A percentile compares a stretch with the other conserved stretches of the same genome.
These are phyloP conservation scores for Lycaena phlaeas DNA, from an alignment of 2,888 invertebrate species.

Conservation along the genomic window DNA sequence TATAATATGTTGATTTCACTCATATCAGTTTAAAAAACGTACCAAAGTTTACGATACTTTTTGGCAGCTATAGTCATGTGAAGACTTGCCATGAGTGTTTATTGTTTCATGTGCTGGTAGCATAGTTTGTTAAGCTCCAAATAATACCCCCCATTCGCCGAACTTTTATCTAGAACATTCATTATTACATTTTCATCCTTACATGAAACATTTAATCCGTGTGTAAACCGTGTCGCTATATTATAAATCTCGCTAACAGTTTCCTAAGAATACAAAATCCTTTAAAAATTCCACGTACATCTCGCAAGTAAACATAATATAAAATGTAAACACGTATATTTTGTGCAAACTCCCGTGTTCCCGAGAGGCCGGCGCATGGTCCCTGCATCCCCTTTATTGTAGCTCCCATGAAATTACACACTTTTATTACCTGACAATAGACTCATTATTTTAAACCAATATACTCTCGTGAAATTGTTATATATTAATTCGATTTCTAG, in stretches of 20 bases:
- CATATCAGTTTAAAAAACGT: too few species aligned
- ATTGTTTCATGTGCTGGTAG: too few species aligned
- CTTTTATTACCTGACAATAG: conserved; percentile 19
- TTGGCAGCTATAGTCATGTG: too few species aligned
- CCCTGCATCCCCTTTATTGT: conserved; percentile 15
- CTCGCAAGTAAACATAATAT: conserved; percentile 12
- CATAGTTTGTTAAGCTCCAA: too few species aligned
- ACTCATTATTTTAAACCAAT: conserved; percentile 6
- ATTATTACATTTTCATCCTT: too few species aligned
- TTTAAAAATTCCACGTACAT: conserved; percentile 5
- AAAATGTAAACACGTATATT: conserved; percentile 20
- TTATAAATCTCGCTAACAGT: conserved; percentile 6
- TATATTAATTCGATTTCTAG: too few species aligned
- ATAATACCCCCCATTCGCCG: too few species aligned
- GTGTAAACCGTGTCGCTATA: not conserved
- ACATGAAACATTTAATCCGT: conserved; percentile 3
- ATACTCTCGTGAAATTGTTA: too few species aligned
- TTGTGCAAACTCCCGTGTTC: conserved; percentile 19
- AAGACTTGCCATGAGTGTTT: too few species aligned
- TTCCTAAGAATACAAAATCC: conserved; percentile 4
- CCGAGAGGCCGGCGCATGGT: conserved; percentile 15
- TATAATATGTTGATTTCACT: too few species aligned
- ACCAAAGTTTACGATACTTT: too few species aligned
- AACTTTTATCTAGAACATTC: too few species aligned
- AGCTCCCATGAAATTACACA: conserved; percentile 17